These are phyloP conservation scores for Alitta virens DNA, from an alignment of 2,888 invertebrate species.

Conservation along the genomic window DNA sequence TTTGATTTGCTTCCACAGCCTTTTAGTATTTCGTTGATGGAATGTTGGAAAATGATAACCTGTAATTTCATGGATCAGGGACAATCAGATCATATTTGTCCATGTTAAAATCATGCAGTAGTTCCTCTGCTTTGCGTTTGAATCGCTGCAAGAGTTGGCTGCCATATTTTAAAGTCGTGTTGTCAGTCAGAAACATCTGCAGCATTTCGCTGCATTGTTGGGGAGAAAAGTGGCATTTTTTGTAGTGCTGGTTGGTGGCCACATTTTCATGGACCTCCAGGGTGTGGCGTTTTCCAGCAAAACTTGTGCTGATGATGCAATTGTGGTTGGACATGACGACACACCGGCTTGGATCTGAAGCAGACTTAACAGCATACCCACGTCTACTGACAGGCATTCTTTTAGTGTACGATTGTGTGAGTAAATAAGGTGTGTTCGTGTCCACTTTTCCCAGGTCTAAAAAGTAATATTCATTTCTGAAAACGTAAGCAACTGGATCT, in stretches of 20 bases:
- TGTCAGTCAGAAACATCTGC: background rate
- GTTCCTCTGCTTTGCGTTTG: too few species aligned
- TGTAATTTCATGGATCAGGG: too few species aligned
- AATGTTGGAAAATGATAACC: too few species aligned
- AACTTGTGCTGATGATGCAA: background rate
- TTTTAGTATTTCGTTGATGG: too few species aligned
- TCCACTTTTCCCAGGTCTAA: background rate
- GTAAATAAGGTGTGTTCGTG: too few species aligned
- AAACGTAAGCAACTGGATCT: background rate
- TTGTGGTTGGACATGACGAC: constrained; percentile 3
- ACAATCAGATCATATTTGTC: too few species aligned
- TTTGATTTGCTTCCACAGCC: too few species aligned
- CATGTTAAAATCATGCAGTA: too few species aligned
- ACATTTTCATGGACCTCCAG: background rate
- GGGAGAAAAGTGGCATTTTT: background rate
- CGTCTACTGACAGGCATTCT: background rate
- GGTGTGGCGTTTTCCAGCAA: background rate
- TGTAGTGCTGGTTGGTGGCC: constrained; percentile 10
- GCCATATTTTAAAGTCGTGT: background rate
- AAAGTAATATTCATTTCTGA: constrained; percentile 9
- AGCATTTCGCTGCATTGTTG: background rate
- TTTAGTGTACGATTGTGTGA: background rate
- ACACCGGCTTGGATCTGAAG: background rate
- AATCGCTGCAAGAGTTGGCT: too few species aligned
- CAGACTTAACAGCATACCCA: background rate